These are phyloP conservation scores for Oncopeltus fasciatus DNA, from an alignment of 1,140 invertebrate genomes.

Conservation along the genomic window DNA sequence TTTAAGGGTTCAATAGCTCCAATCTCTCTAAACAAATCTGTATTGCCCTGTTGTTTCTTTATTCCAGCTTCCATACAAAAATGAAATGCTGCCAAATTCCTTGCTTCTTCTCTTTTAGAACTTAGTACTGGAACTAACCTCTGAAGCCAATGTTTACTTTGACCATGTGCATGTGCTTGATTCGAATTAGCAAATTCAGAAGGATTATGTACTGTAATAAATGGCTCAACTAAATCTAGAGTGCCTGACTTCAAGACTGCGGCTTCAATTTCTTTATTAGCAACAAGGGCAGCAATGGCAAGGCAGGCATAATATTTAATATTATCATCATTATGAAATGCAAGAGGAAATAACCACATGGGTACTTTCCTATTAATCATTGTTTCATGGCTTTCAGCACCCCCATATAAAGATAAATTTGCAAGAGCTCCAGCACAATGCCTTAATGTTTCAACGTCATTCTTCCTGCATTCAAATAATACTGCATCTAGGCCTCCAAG, in stretches of 20 bases:
- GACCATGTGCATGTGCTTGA: slow-evolving; percentile 83
- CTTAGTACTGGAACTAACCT: slow-evolving; percentile 86
- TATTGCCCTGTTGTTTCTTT: slow-evolving; percentile 89
- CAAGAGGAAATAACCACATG: slow-evolving; percentile 95
- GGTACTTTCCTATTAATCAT: slow-evolving; percentile 94
- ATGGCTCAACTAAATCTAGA: slow-evolving; percentile 88
- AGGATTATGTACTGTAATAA: slow-evolving; percentile 84
- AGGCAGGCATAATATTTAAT: slow-evolving; percentile 97
- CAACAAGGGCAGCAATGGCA: slow-evolving; percentile 89
- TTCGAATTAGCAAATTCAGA: slow-evolving; percentile 87
- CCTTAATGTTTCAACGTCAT: slow-evolving; percentile 78
- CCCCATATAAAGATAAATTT: slow-evolving; percentile 91
- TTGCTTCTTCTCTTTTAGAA: slow-evolving; percentile 88
- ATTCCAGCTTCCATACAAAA: slow-evolving; percentile 99
- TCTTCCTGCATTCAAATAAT: slow-evolving; percentile 85
- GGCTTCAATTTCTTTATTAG: slow-evolving; percentile 96
- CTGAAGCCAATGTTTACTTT: slow-evolving; percentile 91
- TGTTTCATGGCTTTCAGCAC: slow-evolving; percentile 85
- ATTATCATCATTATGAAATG: slow-evolving; percentile 91
- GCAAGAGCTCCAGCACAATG: slow-evolving; percentile 92
- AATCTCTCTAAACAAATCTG: slow-evolving; percentile 86
- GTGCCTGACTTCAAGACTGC: slow-evolving; percentile 90
- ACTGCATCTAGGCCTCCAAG: slow-evolving; percentile 79
- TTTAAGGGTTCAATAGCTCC: slow-evolving; percentile 90
- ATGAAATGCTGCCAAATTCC: slow-evolving; percentile 94